Evolutionary conservation across 1,140 invertebrate species (phyloP).

Genomic region (Bradysia coprophila): DNA sequence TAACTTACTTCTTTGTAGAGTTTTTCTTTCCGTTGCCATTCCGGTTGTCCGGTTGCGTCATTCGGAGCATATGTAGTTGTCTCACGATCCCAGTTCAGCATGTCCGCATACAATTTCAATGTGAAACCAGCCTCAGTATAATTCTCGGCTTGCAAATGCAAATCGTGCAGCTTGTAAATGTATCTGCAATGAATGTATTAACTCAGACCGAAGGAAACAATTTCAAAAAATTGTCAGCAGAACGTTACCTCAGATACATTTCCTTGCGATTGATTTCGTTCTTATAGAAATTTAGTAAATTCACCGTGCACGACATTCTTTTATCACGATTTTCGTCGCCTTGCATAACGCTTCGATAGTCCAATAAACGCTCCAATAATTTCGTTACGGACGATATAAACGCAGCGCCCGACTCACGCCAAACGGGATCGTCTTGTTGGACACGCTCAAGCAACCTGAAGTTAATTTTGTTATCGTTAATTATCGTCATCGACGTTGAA

Average conservation of each 20-base stretch:
- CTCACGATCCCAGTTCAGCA: slow-evolving; percentile 69
- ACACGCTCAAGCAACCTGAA: slow-evolving; percentile 69
- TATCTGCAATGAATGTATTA: no score
- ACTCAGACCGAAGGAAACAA: neutral
- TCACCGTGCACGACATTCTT: slow-evolving; percentile 93
- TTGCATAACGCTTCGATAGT: slow-evolving; percentile 84
- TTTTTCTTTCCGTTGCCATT: slow-evolving; percentile 85
- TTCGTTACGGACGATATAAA: slow-evolving; percentile 84
- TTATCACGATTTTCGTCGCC: slow-evolving; percentile 84
- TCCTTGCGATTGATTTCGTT: slow-evolving; percentile 89
- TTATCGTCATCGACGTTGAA: no score
- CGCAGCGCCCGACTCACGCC: slow-evolving; percentile 77
- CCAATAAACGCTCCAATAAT: slow-evolving; percentile 69
- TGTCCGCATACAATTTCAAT: slow-evolving; percentile 81
- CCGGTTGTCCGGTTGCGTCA: slow-evolving; percentile 38
- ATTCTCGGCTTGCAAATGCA: slow-evolving; percentile 86
- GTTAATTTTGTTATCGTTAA: no score
- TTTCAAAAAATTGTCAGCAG: neutral
- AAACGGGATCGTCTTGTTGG: slow-evolving; percentile 62
- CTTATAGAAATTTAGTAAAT: slow-evolving; percentile 93
- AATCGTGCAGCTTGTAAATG: slow-evolving; percentile 88
- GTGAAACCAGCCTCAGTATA: slow-evolving; percentile 93
- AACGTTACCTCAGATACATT: slow-evolving; percentile 73
- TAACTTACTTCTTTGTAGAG: slow-evolving; percentile 55
- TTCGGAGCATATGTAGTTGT: slow-evolving; percentile 29